Base-by-base conservation (phyloP, 2,888 invertebrate genomes). In the Spodoptera picta region DNA sequence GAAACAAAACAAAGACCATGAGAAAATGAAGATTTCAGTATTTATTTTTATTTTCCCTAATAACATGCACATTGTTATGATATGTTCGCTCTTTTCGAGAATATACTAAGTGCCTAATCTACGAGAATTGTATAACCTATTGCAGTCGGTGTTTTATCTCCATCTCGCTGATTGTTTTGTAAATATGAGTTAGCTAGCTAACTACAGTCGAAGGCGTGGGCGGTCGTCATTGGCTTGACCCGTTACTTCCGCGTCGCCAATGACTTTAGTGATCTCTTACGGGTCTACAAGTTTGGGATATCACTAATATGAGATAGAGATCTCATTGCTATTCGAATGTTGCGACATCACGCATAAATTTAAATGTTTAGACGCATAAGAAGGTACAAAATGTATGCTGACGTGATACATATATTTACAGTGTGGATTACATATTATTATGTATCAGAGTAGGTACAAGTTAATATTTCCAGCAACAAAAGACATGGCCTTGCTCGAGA, bases 231-330 rank as follows among this genome's bases (percentile, higher is more conserved):
- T 78, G 73, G 73, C 64, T 62, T 69, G 77, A 80, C 79, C 87
- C 85, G 87, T 87, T 87, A 86, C 73, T 79, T 83, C 77, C 79
- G 78, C 74, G 74, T 80, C 80, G 79, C 78, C 74, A 69, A 58
- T 65, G 65, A 61, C 60, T 67, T 60, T 42, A 69, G 69, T 73
- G 51, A 66, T 50, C 74, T 76, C 56, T 68, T 61, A 48, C 43
- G 53, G 55, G 56, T 64, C 50, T 47, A 74, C 71, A 62, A 75
- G 75, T 81, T 80, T 76, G 31, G 57, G 50, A 50, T 60, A 80
- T 65, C 66, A 60, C 23, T 43, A 61, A 61, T 65, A 65, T 76
- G 71, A 69, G 73, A 76, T 76, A 79, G 76, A n/a, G n/a, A 75
- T 75, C 78, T 80, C 63, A 69, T 75, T 70, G 52, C 65, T 50